A percentile compares a stretch with the other conserved stretches of the same genome.
Evolutionary conservation across 2,888 invertebrate genomes (phyloP).

Genomic region (Masnerella sp.): DNA sequence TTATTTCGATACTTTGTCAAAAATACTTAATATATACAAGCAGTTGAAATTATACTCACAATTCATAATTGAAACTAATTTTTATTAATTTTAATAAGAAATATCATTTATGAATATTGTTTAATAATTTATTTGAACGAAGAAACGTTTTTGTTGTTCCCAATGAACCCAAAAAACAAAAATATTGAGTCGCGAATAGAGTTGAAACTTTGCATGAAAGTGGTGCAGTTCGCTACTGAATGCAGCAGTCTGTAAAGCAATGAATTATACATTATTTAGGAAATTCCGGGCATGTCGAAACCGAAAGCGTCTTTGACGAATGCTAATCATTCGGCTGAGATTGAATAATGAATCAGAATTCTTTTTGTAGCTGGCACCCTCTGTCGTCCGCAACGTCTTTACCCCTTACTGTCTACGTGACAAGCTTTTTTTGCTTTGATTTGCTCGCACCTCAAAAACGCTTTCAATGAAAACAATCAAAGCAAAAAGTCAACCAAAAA

Average conservation of each 20-base stretch:
- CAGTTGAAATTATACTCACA: no score
- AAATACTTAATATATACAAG: no score
- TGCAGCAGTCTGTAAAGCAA: conserved; percentile 38
- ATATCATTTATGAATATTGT: no score
- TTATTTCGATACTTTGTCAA: conserved; percentile 11
- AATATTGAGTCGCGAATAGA: conserved; percentile 11
- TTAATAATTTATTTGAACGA: no score
- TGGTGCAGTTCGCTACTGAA: conserved; percentile 34
- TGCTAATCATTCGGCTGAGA: conserved; percentile 81
- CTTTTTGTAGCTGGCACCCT: conserved; percentile 76
- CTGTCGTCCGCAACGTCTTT: conserved; percentile 67
- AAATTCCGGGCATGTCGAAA: conserved; percentile 55
- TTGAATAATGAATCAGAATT: conserved; percentile 83
- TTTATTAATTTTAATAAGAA: no score
- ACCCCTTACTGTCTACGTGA: conserved; percentile 60
- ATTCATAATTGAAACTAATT: no score
- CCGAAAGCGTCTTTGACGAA: conserved; percentile 68
- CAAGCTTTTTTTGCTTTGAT: conserved; percentile 46
- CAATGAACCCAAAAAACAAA: no score
- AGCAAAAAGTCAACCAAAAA: no score
- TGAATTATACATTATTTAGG: conserved; percentile 62
- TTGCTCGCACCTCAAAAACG: not conserved
- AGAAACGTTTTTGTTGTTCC: no score
- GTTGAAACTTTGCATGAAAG: conserved; percentile 15
- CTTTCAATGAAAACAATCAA: conserved; percentile 13